Evolutionary conservation across 2,888 invertebrate species (phyloP).

Genomic region (Neoaliturus tenellus): DNA sequence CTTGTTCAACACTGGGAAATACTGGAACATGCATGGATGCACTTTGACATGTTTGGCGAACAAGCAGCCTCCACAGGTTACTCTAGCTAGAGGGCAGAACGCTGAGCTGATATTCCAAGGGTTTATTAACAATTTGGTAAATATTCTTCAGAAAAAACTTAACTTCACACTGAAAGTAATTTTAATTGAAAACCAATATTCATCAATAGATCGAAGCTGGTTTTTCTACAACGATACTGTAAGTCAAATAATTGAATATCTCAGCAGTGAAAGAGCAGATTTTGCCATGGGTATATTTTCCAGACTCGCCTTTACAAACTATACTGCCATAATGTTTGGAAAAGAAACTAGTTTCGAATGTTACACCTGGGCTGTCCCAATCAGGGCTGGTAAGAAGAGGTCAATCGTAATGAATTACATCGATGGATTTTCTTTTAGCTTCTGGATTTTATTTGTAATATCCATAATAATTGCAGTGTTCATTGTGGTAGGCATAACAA

Average conservation of each 20-base stretch:
- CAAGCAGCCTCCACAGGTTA: conserved; percentile 63
- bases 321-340: conserved; percentile 63
- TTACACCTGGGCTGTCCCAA: conserved; percentile 68
- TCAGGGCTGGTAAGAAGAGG: conserved; percentile 65
- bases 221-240: conserved; percentile 54
- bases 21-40: conserved; percentile 65
- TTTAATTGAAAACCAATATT: conserved; percentile 22
- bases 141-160: conserved; percentile 60
- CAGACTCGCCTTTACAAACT: conserved; percentile 62
- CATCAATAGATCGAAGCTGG: conserved; percentile 48
- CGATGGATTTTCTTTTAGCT: conserved; percentile 64
- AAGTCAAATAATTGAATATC: conserved; percentile 42
- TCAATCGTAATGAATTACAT: conserved; percentile 66
- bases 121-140: conserved; percentile 33
- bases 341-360: conserved; percentile 67
- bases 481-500: conserved; percentile 23
- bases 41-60: conserved; percentile 61
- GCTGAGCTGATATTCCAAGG: conserved; percentile 45
- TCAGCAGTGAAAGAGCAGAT: conserved; percentile 58
- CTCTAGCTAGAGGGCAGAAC: conserved; percentile 48
- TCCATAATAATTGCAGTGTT: conserved; percentile 57
- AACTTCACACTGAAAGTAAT: conserved; percentile 63
- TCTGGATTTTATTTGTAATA: conserved; percentile 66
- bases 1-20: conserved; percentile 61
- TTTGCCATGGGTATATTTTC: conserved; percentile 67